Evolutionary conservation across 2,888 invertebrate genomes (phyloP).

Genomic region (Brenthis ino): DNA sequence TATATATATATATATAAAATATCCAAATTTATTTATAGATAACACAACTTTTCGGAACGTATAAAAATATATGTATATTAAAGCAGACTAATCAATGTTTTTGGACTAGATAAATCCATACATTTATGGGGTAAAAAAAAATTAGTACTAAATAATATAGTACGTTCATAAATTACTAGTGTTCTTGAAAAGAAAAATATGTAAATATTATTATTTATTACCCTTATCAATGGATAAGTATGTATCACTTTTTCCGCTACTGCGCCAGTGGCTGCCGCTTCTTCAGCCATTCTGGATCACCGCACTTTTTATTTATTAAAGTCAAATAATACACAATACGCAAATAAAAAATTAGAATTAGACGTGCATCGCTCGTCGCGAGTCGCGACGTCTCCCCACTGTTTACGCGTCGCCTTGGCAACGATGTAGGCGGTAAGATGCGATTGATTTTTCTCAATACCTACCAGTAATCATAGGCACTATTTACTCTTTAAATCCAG

Average conservation of each 20-base stretch:
- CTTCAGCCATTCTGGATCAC: constrained; percentile 63
- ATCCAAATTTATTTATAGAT: no score
- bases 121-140: no score
- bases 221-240: constrained; percentile 92
- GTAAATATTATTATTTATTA: constrained; percentile 82
- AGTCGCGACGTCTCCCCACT: constrained; percentile 66
- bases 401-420: constrained; percentile 79
- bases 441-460: constrained; percentile 74
- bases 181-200: background rate
- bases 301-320: constrained; percentile 28
- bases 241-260: constrained; percentile 87
- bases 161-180: background rate
- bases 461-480: constrained; percentile 24
- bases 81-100: no score
- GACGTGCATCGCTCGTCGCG: constrained; percentile 52
- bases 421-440: constrained; percentile 70
- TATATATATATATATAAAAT: no score
- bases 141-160: no score
- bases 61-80: no score
- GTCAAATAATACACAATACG: constrained; percentile 7
- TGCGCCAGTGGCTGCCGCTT: constrained; percentile 57
- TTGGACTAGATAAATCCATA: no score
- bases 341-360: constrained; percentile 42
- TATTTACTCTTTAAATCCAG: background rate
- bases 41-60: no score